phyloP scores from a whole-genome alignment of 2,113 vertebrate genomes.

The Misgurnus mizolepis region DNA sequence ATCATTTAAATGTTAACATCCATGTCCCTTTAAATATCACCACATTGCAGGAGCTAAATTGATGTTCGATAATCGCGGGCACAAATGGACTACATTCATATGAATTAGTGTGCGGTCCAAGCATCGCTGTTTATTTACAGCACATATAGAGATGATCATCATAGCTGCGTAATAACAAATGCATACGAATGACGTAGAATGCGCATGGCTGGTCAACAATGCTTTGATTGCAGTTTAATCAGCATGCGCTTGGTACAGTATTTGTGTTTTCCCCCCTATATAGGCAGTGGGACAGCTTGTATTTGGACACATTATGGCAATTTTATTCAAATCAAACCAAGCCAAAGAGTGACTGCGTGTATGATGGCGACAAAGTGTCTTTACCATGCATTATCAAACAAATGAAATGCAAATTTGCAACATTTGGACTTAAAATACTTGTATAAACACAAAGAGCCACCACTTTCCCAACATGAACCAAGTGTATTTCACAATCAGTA shows the following conservation, averaged over 20 bases:
- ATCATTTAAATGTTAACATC: constrained; percentile 42
- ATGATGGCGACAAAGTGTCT: constrained; percentile 10
- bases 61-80: constrained; percentile 26
- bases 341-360: constrained; percentile 3
- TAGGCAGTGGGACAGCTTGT: background rate
- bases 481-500: constrained; percentile 22
- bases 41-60: constrained; percentile 18
- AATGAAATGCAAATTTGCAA: constrained; percentile 29
- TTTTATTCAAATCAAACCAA: constrained; percentile 36
- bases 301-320: constrained; percentile 27
- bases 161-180: background rate
- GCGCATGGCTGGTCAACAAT: constrained; percentile 8
- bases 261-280: background rate
- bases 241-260: background rate
- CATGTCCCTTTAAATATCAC: constrained; percentile 24
- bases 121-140: background rate
- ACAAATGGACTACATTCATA: background rate
- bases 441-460: constrained; percentile 19
- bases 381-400: constrained; percentile 41
- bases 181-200: background rate
- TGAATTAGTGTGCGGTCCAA: background rate
- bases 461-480: background rate
- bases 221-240: background rate
- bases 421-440: constrained; percentile 29
- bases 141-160: background rate